A percentile compares a stretch with the other conserved stretches of the same genome.
Evolutionary conservation across 2,888 invertebrate species (phyloP).

Genomic region (Perizoma flavofasciatum): DNA sequence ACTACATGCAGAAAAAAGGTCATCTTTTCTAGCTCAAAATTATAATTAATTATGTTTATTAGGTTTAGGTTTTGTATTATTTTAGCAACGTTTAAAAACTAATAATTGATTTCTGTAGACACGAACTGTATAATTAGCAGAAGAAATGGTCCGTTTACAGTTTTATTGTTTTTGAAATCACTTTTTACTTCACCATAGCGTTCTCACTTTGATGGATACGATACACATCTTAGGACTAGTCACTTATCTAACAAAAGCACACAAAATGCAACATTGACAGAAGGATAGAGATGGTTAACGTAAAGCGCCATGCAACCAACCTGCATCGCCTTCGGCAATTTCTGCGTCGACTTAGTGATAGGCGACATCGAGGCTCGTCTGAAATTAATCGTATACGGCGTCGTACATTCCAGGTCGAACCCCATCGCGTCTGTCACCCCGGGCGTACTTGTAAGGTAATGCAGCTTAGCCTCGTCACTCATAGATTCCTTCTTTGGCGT

Average conservation of each 20-base stretch:
- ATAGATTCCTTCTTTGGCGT: slow-evolving; percentile 62
- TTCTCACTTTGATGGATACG: too few relatives aligned
- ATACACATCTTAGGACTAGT: too few relatives aligned
- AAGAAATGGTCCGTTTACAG: too few relatives aligned
- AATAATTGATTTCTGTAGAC: too few relatives aligned
- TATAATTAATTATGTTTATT: too few relatives aligned
- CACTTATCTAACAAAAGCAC: neutral
- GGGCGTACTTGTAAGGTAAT: slow-evolving; percentile 77
- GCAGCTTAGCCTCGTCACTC: slow-evolving; percentile 46
- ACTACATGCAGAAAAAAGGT: too few relatives aligned
- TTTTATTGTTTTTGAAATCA: too few relatives aligned
- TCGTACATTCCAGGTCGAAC: slow-evolving; percentile 64
- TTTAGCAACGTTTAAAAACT: too few relatives aligned
- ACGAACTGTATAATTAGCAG: too few relatives aligned
- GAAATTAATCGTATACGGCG: slow-evolving; percentile 73
- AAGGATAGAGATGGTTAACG: slow-evolving; percentile 33
- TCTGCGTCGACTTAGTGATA: slow-evolving; percentile 93
- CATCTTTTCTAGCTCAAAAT: too few relatives aligned
- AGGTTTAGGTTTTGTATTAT: too few relatives aligned
- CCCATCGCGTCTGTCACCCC: slow-evolving; percentile 59
- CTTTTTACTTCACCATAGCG: too few relatives aligned
- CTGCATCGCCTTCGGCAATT: slow-evolving; percentile 95
- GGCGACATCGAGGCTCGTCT: slow-evolving; percentile 93
- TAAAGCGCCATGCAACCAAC: slow-evolving; percentile 76
- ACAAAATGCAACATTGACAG: slow-evolving; percentile 41